A percentile compares a stretch with the other conserved stretches of the same genome.
Evolutionary conservation across 92 coral and sea anemone genomes (phyloP).

Genomic region (Epizoanthus illoricatus): DNA sequence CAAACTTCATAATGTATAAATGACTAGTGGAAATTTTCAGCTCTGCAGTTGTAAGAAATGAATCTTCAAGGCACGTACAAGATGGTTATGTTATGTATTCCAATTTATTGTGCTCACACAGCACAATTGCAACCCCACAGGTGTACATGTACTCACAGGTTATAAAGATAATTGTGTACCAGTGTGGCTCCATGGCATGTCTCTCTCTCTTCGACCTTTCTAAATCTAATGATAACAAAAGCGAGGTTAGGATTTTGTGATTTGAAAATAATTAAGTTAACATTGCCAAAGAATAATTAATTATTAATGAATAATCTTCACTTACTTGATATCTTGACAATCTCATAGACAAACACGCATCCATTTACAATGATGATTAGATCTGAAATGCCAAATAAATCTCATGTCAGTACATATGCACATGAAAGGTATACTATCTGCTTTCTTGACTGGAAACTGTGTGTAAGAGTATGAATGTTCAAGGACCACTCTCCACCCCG

Average conservation of each 20-base stretch:
- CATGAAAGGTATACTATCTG: too few species aligned
- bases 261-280: too few species aligned
- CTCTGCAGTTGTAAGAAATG: too few species aligned
- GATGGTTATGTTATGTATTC: too few species aligned
- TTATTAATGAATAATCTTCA: neutral
- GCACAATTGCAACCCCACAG: neutral
- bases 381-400: constrained; percentile 43
- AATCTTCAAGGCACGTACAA: too few species aligned
- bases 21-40: too few species aligned
- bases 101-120: too few species aligned
- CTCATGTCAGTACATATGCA: neutral
- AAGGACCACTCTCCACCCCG: too few species aligned
- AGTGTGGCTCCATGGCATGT: constrained; percentile 42
- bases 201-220: constrained; percentile 43
- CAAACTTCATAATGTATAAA: too few species aligned
- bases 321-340: constrained; percentile 79
- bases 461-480: too few species aligned
- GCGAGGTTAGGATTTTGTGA: neutral
- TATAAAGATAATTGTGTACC: constrained; percentile 73
- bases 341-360: constrained; percentile 70
- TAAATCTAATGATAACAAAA: neutral
- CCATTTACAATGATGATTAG: constrained; percentile 75
- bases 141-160: constrained; percentile 66
- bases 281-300: too few species aligned
- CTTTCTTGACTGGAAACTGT: too few species aligned